Evolutionary conservation across 2,797 vertebrate genomes (phyloP), one percentile per base, ranked within the genome.

Genomic region (Hoplostethus mediterraneus): DNA sequence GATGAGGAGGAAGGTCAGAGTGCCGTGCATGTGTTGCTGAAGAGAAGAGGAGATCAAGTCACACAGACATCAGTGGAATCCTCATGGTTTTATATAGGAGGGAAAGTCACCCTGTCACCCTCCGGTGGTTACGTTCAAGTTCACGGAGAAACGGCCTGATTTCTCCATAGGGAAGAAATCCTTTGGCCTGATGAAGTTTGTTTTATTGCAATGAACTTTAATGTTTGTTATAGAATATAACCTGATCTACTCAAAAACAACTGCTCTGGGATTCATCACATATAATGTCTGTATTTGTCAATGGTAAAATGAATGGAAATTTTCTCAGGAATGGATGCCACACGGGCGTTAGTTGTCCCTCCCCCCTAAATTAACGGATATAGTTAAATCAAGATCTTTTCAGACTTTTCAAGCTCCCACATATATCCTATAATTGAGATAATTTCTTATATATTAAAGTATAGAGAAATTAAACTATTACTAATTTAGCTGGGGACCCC

Each of bases 11-110:
- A 99, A 98, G 56, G 97, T 97, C 89, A 99, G 93, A 45, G 96
- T 96, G 70, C 98, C 98, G 0, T 99, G 96, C 98, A 99, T 98
- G 85, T 97, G 96, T 87, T 96, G 96, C 98, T 99, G 91, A 53
- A 88, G 87, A 8, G 51, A 76, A 87, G 16, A 77, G 7, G 21
- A 74, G 72, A 69, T 45, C 2, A 47, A 8, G 40, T 55, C 47
- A 51, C 62, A n/a, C 25, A 28, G 28, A 28, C 1, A 28, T 28
- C 28, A 28, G 28, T 28, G 28, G 28, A 28, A 28, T 28, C 28
- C 28, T 28, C 28, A 36, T 7, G 16, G 25, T 62, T 62, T 48
- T 49, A 31, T 16, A 25, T 1, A 10, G 21, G 25, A 16, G n/a
- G 11, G 13, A 33, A 48, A 48, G 8, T 47, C 6, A 48, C 6